Percentiles rank a stretch among this genome's conserved stretches.
These are phyloP conservation scores for Turritopsis dohrnii DNA, from an alignment of 30 jellyfish, hydroid and myxozoan genomes.

Conservation along the genomic window DNA sequence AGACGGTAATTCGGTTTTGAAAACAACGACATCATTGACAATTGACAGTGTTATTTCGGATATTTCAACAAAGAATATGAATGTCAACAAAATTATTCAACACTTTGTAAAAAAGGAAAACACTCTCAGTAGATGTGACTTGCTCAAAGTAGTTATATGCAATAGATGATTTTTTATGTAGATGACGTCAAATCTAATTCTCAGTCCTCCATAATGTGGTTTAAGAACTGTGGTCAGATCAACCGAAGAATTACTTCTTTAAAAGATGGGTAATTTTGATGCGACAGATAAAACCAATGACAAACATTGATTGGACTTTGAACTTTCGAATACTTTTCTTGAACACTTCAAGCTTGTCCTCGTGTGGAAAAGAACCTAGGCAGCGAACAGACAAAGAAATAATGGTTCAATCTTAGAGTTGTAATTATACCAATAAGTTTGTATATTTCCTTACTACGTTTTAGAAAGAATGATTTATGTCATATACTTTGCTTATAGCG, in stretches of 20 bases:
- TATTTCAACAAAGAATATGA: not conserved
- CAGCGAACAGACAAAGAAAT: not conserved
- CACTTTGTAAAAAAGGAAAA: not conserved
- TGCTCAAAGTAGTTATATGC: not conserved
- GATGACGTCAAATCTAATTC: not conserved
- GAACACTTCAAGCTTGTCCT: not conserved
- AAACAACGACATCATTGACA: not conserved
- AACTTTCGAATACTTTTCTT: not conserved
- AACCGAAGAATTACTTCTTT: not conserved
- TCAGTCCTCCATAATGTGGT: not conserved
- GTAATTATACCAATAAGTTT: no score
- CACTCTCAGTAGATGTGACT: not conserved
- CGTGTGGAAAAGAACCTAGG: not conserved
- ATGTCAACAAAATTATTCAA: not conserved
- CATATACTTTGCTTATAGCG: no score
- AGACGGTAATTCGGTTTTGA: not conserved
- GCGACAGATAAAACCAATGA: not conserved
- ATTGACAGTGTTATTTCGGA: not conserved
- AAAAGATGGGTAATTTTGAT: not conserved
- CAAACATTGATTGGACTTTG: conserved; percentile 1
- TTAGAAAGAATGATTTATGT: no score
- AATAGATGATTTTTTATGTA: no score
- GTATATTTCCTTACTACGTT: no score
- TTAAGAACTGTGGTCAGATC: not conserved
- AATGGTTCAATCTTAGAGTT: no score